phyloP scores from a whole-genome alignment of 2,888 invertebrate species.

The Lomographa bimaculata region DNA sequence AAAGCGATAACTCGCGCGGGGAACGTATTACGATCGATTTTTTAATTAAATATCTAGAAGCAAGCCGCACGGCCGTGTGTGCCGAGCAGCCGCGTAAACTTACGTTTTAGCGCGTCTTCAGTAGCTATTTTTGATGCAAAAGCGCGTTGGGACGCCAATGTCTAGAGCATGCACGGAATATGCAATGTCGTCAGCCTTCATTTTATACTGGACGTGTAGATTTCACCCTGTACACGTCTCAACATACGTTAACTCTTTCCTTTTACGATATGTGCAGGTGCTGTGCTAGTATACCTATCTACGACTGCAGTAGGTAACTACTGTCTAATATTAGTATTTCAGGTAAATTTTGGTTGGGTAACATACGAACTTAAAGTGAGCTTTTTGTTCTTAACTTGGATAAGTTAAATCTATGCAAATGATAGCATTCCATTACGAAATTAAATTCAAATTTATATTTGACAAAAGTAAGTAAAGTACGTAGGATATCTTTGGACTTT shows the following conservation, averaged over 20 bases:
- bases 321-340: no score
- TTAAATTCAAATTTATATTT: no score
- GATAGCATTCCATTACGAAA: no score
- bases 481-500: no score
- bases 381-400: no score
- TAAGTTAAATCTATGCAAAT: no score
- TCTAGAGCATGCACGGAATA: conserved; percentile 83
- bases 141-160: conserved; percentile 80
- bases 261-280: conserved; percentile 11
- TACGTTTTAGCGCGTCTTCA: conserved; percentile 74
- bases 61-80: conserved; percentile 61
- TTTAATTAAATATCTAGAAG: conserved; percentile 27
- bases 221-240: conserved; percentile 36
- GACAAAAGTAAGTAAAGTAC: no score
- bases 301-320: no score
- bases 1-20: conserved; percentile 39
- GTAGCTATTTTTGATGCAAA: conserved; percentile 83
- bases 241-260: conserved; percentile 31
- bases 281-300: no score
- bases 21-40: conserved; percentile 35
- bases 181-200: conserved; percentile 80
- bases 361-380: no score
- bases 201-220: conserved; percentile 50
- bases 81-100: conserved; percentile 72
- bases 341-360: no score